Base-by-base conservation (phyloP, 1,140 invertebrate genomes). In the Zaprionus ornatus region DNA sequence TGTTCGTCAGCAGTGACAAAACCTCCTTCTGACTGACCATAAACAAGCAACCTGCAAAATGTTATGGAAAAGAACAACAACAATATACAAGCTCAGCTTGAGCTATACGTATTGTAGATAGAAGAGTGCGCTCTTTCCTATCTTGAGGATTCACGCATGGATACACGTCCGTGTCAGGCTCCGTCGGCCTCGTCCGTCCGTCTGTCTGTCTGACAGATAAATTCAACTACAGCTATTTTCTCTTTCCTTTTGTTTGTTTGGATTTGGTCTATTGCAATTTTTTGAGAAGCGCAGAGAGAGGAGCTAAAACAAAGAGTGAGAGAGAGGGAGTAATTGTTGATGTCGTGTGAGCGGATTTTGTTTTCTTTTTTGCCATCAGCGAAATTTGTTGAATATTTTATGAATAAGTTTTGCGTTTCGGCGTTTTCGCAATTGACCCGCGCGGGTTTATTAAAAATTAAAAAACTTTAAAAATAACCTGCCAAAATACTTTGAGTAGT, bases 381-480 rank as follows among this genome's bases (percentile, higher is more conserved):
- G 60, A 73, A 79, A 75, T 79, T 77, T 72, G 74, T 68, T 77
- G 68, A 68, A 79, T 77, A 77, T 77, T 79, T 79, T 60, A 79
- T 79, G 74, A 29, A 48, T 40, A 73, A 77, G 67, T 72, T 74
- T 78, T 59, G 55, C 45, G 55, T 64, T 70, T 65, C 59, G 42
- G 25, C 45, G 1, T 45, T 40, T 64, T 57, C 48, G 68, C 50
- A 68, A 81, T 81, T 64, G 78, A 75, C 66, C 63, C 32, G 64
- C 57, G 68, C 78, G 64, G 45, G 45, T 50, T 57, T 57, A 78
- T 82, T 82, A 56, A 67, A 74, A 74, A 82, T 78, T 62, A 32
- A 77, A 77, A 74, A 55, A 69, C 62, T 48, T 73, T 29, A 48
- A 57, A 68, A 61, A 40, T 66, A 56, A 73, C 29, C 23, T 45